phyloP scores from a whole-genome alignment of 2,113 vertebrate genomes.

The Erythrolamprus reginae region DNA sequence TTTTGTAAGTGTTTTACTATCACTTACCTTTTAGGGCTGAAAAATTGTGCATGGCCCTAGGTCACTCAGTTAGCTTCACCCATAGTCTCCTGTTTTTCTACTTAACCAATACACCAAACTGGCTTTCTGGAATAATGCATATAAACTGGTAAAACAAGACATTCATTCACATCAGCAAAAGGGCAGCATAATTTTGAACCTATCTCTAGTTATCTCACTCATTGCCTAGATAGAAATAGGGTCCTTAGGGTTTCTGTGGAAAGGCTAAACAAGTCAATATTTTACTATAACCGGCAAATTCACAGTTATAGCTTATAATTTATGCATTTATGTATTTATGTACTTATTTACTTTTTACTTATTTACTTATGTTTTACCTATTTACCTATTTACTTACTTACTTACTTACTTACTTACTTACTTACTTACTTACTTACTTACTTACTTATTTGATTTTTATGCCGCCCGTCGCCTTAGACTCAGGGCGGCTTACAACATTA shows the following conservation, averaged over 20 bases:
- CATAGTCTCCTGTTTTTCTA: background rate
- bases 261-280: background rate
- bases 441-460: too few species aligned
- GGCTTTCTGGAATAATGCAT: background rate
- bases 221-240: too few species aligned
- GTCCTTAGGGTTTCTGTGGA: background rate
- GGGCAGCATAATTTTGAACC: background rate
- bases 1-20: background rate
- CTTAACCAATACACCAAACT: background rate
- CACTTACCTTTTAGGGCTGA: background rate
- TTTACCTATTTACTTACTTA: too few species aligned
- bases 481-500: too few species aligned
- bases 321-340: too few species aligned
- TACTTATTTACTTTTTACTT: too few species aligned
- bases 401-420: too few species aligned
- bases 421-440: too few species aligned
- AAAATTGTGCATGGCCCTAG: background rate
- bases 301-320: background rate
- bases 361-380: too few species aligned
- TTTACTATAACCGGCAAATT: background rate
- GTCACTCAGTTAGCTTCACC: background rate
- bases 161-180: background rate
- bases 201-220: background rate
- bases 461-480: too few species aligned
- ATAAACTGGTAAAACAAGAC: background rate